Conservation (phyloP, 2,797 vertebrate species). For the Amazona finschi region DNA sequence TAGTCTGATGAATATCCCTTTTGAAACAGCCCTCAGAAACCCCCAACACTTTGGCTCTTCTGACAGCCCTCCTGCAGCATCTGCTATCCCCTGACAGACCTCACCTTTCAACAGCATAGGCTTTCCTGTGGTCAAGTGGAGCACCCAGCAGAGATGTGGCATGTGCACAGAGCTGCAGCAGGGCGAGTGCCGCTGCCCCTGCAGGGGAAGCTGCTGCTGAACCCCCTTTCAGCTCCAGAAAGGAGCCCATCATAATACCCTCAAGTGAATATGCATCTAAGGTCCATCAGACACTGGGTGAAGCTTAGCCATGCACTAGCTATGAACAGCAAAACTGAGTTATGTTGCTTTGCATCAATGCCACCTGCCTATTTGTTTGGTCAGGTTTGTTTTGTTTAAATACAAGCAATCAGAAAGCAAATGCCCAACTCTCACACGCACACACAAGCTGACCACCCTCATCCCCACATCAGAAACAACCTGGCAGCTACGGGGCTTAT, state of each 20-base stretch:
- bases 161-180: rapidly evolving
- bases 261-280: rapidly evolving
- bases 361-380: no score
- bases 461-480: not conserved
- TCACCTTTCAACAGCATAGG: rapidly evolving
- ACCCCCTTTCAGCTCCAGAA: rapidly evolving
- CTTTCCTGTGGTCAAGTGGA: not conserved
- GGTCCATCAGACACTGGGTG: not conserved
- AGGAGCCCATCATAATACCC: not conserved
- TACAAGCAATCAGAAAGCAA: not conserved
- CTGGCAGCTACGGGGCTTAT: not conserved
- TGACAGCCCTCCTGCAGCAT: not conserved
- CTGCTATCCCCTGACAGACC: not conserved
- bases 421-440: not conserved
- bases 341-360: not conserved
- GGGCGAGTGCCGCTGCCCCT: not conserved
- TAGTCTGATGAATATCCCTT: not conserved
- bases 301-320: not conserved
- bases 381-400: not conserved
- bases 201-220: not conserved
- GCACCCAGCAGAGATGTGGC: rapidly evolving
- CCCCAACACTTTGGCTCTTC: rapidly evolving
- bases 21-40: not conserved
- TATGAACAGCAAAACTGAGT: not conserved
- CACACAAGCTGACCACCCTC: not conserved